These are phyloP conservation scores for Pangasius sanitwongsei DNA, from an alignment of 2,797 vertebrate genomes.

Conservation along the genomic window DNA sequence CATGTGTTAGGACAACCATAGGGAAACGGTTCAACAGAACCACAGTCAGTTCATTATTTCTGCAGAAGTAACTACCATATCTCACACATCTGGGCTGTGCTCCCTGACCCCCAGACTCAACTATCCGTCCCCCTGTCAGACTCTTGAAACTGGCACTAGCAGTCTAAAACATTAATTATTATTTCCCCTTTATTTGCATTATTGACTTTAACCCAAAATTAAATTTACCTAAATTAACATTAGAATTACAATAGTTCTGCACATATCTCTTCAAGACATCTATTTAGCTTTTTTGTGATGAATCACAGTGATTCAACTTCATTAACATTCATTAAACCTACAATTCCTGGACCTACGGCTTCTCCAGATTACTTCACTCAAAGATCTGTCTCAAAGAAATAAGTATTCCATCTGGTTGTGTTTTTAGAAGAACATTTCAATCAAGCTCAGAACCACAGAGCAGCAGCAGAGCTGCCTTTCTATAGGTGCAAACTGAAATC, in stretches of 20 bases:
- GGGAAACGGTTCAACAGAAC: neutral
- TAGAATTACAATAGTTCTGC: neutral
- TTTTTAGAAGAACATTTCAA: neutral
- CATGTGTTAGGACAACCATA: constrained; percentile 35
- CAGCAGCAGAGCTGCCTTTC: neutral
- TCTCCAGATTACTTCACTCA: neutral
- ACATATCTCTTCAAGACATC: neutral
- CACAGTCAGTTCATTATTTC: neutral
- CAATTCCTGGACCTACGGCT: neutral
- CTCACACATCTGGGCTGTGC: neutral
- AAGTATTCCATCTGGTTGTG: neutral
- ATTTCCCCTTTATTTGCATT: neutral
- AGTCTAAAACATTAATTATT: neutral
- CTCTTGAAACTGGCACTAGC: neutral
- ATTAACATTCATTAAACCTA: neutral
- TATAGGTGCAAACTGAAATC: neutral
- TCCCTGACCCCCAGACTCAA: neutral
- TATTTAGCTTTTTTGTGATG: neutral
- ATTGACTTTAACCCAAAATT: neutral
- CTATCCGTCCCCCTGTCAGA: neutral
- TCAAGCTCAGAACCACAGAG: neutral
- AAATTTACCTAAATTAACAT: neutral
- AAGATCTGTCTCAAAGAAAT: neutral
- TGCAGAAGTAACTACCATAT: neutral
- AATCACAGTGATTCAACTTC: neutral